Percentiles rank a stretch among this genome's conserved stretches.
Conservation (phyloP, 2,797 vertebrate genomes). For the Pipistrellus nathusii region DNA sequence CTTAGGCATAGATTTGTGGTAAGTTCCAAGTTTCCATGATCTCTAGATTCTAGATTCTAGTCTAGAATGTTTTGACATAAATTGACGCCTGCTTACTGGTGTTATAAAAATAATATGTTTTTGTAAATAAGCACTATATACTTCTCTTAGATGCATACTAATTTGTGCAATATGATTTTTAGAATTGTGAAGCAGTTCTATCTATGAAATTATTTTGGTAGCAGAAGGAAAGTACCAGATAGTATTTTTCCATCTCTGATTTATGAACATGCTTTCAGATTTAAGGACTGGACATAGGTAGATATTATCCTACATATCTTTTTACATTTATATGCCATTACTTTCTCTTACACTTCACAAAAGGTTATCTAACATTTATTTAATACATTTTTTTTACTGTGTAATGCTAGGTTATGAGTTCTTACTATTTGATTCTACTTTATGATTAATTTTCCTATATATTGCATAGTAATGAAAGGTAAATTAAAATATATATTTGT, state of each 20-base stretch:
- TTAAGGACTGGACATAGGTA: background rate
- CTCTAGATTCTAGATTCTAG: too few species aligned
- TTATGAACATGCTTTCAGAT: background rate
- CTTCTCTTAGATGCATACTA: background rate
- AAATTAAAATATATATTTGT: background rate
- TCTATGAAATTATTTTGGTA: background rate
- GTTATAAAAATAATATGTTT: background rate
- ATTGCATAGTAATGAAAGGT: background rate
- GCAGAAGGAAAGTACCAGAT: background rate
- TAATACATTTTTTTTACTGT: slow-evolving; percentile 11
- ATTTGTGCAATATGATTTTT: background rate
- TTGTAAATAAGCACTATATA: background rate
- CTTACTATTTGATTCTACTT: background rate
- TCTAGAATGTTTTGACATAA: background rate
- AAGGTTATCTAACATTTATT: background rate
- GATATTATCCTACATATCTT: background rate
- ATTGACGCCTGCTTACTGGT: background rate
- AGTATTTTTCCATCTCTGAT: background rate
- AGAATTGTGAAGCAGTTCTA: background rate
- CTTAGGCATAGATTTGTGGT: background rate
- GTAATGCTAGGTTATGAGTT: background rate
- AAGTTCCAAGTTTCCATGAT: background rate
- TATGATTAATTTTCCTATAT: slow-evolving; percentile 5
- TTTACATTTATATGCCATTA: background rate
- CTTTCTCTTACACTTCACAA: background rate